Conservation (phyloP, 2,113 vertebrate species). For the Rhea pennata region DNA sequence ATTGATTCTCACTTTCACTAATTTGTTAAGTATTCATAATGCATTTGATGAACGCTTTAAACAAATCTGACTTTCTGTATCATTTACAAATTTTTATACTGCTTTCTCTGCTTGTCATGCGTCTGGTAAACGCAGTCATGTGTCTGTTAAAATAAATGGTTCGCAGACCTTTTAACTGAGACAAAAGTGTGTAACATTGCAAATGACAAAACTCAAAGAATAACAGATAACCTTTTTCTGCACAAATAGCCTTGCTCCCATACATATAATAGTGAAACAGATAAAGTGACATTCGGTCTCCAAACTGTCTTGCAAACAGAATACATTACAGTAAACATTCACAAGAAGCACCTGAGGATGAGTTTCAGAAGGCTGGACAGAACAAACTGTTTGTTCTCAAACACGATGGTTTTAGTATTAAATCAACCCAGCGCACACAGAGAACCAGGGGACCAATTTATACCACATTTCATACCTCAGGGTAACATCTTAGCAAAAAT, state of each 20-base stretch:
- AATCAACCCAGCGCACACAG: not conserved
- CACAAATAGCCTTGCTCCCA: not conserved
- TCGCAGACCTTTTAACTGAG: not conserved
- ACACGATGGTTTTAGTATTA: not conserved
- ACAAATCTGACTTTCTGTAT: not conserved
- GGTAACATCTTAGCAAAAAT: slow-evolving; percentile 39
- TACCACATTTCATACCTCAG: not conserved
- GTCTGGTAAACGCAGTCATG: not conserved
- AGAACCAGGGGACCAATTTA: not conserved
- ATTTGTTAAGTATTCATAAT: not conserved
- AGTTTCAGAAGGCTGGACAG: not conserved
- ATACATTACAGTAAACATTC: not conserved
- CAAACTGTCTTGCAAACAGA: not conserved
- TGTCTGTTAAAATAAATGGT: not conserved
- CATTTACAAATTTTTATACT: not conserved
- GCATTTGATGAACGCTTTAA: not conserved
- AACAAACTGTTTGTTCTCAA: not conserved
- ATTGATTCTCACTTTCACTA: not conserved
- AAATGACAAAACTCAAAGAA: not conserved
- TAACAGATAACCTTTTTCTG: not conserved
- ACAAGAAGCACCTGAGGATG: not conserved
- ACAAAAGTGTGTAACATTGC: not conserved
- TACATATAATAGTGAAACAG: not conserved
- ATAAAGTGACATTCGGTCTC: not conserved
- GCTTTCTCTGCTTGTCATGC: not conserved